These are phyloP conservation scores for Bacillus rossius DNA, from an alignment of 1,140 invertebrate species.

Conservation along the genomic window DNA sequence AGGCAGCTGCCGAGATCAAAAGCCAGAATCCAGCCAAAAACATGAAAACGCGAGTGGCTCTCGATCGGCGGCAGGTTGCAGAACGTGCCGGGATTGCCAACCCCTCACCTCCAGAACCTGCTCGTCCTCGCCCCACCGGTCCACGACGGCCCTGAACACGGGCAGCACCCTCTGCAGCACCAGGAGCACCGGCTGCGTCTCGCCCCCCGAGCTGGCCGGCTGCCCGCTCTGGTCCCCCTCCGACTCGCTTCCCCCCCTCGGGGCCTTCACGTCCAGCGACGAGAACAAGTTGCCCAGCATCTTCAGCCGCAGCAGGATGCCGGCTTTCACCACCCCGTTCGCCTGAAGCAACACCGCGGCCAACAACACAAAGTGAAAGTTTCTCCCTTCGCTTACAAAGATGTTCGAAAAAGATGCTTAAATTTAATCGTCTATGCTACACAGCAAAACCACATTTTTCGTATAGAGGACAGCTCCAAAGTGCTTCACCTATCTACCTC, in stretches of 20 bases:
- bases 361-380: no score
- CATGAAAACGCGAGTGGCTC: no score
- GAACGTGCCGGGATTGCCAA: no score
- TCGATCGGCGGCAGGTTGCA: no score
- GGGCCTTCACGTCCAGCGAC: conserved; percentile 49
- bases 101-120: conserved; percentile 52
- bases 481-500: neutral
- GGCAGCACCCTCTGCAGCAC: conserved; percentile 57
- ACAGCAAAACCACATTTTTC: neutral
- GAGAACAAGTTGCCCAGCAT: conserved; percentile 66
- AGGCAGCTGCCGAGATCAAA: no score
- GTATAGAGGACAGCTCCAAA: neutral
- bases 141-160: conserved; percentile 47
- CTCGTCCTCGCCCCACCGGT: conserved; percentile 49
- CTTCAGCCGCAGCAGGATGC: conserved; percentile 52
- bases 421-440: neutral
- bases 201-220: conserved; percentile 22
- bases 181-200: conserved; percentile 44
- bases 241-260: conserved; percentile 26
- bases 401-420: no score
- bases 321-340: conserved; percentile 41
- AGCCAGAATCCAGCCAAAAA: no score
- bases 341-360: no score
- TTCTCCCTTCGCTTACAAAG: no score
- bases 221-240: conserved; percentile 1